Evolutionary conservation across 2,113 vertebrate genomes (phyloP), one percentile per base, ranked within the genome.

Genomic region (Aphyosemion australe): DNA sequence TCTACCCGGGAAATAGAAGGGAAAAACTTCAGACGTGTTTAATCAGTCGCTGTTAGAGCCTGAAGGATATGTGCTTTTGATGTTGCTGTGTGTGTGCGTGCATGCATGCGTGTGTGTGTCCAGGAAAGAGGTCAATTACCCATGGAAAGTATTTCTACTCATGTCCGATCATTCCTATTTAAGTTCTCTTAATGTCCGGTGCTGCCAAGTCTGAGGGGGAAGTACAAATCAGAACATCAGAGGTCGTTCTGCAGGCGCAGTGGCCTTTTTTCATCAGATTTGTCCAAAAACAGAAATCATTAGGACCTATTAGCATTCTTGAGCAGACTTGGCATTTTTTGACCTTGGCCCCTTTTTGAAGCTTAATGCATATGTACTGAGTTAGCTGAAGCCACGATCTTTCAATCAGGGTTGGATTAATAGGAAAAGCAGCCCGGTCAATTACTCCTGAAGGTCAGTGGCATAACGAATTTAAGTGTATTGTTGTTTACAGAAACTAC

Each of bases 121-220:
- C 88, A 87, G 79, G 80, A 87, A 91, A 87, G 86, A 72, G 86
- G 76, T 92, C 80, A 93, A 93, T 93, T 93, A 92, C 76, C 72
- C 85, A 54, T 74, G 74, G 86, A 91, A 92, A 90, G 84, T 76
- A 89, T 85, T 92, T 90, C 69, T 90, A 78, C 85, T 91, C 62
- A 86, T 89, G 90, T 61, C 19, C 73, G 76, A 88, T 91, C 87
- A 86, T 84, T 93, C 81, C 9, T 37, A 37, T 37, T 37, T 8
- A 37, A 37, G 77, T 84, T 88, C 55, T 66, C 21, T 68, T 58
- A 82, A 87, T 79, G 55, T 79, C 77, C 49, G 59, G 74, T 85
- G 66, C 69, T 92, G 89, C 91, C 92, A 94, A 90, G 90, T 83
- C 85, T 73, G 85, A 46, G 79, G 86, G 76, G 86, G 75, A 82